A percentile compares a stretch with the other conserved stretches of the same genome.
Evolutionary conservation across 2,888 invertebrate genomes (phyloP).

Genomic region (Bombyx huttoni): DNA sequence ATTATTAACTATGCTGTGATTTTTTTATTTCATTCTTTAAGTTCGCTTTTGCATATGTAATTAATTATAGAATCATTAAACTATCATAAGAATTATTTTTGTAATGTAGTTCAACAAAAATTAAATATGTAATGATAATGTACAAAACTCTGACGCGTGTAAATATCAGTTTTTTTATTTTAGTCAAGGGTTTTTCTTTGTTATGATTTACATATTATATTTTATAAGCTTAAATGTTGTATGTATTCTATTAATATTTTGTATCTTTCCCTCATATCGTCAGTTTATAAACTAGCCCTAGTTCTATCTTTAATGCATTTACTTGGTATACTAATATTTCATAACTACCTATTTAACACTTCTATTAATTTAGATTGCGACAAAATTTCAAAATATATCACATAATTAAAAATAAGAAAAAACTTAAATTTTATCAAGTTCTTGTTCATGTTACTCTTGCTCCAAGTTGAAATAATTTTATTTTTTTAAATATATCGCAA

Average conservation of each 20-base stretch:
- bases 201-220: too few relatives aligned
- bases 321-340: not conserved
- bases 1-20: conserved; percentile 47
- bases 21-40: conserved; percentile 9
- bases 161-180: too few relatives aligned
- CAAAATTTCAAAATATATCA: too few relatives aligned
- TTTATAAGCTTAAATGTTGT: too few relatives aligned
- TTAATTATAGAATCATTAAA: conserved; percentile 16
- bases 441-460: too few relatives aligned
- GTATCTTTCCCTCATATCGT: not conserved
- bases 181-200: too few relatives aligned
- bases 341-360: not conserved
- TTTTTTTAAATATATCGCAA: too few relatives aligned
- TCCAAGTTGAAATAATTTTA: too few relatives aligned
- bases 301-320: not conserved
- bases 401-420: too few relatives aligned
- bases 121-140: conserved; percentile 14
- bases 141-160: conserved; percentile 15
- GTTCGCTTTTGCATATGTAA: conserved; percentile 4
- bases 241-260: not conserved
- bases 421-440: too few relatives aligned
- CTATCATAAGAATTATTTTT: conserved; percentile 50
- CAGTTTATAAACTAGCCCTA: not conserved
- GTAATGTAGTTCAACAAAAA: conserved; percentile 25
- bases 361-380: not conserved